Conservation (phyloP, 2,888 invertebrate species). For the Rutpela maculata region DNA sequence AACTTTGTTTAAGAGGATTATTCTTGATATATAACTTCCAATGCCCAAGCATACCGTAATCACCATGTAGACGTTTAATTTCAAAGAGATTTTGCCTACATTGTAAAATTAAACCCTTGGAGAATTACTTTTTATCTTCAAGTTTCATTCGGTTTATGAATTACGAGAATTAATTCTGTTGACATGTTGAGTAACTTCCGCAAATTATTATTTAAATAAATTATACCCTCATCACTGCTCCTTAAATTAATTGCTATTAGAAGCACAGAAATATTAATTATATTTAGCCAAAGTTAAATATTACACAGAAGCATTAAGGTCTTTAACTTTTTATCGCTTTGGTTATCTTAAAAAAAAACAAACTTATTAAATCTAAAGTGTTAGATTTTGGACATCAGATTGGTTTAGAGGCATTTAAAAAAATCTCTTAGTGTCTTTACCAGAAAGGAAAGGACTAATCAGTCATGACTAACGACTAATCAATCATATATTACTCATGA, state of each 20-base stretch:
- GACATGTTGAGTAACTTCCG: conserved; percentile 5
- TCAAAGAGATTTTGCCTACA: conserved; percentile 62
- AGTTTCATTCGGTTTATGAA: conserved; percentile 47
- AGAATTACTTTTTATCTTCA: conserved; percentile 48
- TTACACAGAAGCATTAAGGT: not conserved
- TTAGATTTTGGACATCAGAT: no score
- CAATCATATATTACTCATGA: no score
- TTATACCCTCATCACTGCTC: conserved; percentile 17
- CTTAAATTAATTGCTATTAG: not conserved
- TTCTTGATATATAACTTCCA: conserved; percentile 70
- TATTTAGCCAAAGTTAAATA: not conserved
- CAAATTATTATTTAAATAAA: conserved; percentile 26
- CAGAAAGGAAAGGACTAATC: no score
- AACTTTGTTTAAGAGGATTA: conserved; percentile 71
- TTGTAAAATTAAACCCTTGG: conserved; percentile 54
- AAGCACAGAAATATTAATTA: not conserved
- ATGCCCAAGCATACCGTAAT: conserved; percentile 66
- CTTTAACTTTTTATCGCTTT: no score
- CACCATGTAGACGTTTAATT: conserved; percentile 68
- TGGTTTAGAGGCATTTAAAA: no score
- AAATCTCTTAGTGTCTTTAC: no score
- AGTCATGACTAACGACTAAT: no score
- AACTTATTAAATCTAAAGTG: no score
- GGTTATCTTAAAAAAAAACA: no score
- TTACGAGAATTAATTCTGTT: conserved; percentile 32